phyloP scores from a whole-genome alignment of 2,113 vertebrate species.

The Papio anubis region DNA sequence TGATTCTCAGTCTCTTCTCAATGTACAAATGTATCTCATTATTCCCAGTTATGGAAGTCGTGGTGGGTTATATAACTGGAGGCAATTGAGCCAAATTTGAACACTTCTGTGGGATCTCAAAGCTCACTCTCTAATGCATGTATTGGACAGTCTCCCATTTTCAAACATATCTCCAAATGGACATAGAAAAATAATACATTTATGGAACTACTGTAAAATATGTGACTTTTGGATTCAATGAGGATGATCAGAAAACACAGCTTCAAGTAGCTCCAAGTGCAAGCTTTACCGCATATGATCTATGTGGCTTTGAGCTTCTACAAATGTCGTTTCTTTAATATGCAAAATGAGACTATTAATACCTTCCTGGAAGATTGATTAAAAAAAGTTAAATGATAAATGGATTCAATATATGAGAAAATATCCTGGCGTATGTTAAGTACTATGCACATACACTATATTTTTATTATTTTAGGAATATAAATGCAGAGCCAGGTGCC shows the following conservation, averaged over 20 bases:
- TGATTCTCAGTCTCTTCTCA: background rate
- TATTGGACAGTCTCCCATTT: background rate
- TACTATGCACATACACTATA: background rate
- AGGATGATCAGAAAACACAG: background rate
- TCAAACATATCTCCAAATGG: background rate
- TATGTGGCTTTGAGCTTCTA: background rate
- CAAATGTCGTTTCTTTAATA: background rate
- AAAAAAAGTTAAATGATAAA: background rate
- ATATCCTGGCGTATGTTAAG: background rate
- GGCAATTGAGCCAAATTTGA: background rate
- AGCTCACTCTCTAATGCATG: background rate
- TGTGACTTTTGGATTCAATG: background rate
- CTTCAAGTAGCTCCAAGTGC: background rate
- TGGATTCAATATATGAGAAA: background rate
- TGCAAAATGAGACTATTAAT: background rate
- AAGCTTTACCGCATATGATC: background rate
- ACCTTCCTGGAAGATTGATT: background rate
- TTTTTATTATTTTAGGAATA: background rate
- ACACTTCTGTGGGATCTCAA: background rate
- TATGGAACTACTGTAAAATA: background rate
- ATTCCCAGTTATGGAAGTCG: background rate
- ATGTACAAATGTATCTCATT: background rate
- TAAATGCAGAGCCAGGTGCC: too few species aligned
- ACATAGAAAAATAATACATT: background rate
- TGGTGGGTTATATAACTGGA: background rate